Percentiles rank a stretch among this genome's conserved stretches.
Conservation (phyloP, 2,888 invertebrate genomes). For the Lepidochrysops patricia region DNA sequence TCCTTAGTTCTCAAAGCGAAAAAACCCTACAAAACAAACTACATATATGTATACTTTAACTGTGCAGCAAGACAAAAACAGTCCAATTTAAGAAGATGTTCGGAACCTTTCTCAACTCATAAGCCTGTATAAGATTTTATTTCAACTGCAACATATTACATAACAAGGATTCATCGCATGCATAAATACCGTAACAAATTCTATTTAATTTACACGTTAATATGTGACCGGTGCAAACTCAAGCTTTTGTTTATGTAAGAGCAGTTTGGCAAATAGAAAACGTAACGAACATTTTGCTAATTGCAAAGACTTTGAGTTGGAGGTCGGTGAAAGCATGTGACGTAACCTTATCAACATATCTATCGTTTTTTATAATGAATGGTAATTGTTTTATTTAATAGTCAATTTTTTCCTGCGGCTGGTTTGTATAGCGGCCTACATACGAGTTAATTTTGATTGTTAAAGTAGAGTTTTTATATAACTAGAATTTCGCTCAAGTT, state of each 20-base stretch:
- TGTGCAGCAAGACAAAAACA: too few species aligned
- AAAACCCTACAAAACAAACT: too few species aligned
- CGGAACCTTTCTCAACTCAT: not conserved
- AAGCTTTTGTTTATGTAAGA: slow-evolving; percentile 18
- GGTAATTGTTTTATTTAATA: not conserved
- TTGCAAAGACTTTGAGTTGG: slow-evolving; percentile 47
- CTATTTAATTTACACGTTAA: not conserved
- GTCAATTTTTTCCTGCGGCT: too few species aligned
- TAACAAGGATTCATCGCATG: not conserved
- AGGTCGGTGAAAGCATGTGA: slow-evolving; percentile 53
- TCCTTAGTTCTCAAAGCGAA: too few species aligned
- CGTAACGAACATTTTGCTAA: slow-evolving; percentile 48
- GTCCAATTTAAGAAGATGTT: not conserved
- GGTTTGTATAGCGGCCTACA: too few species aligned
- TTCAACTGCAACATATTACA: not conserved
- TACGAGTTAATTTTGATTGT: too few species aligned
- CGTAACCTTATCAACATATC: slow-evolving; percentile 30
- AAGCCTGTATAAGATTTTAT: not conserved
- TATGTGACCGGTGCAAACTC: not conserved
- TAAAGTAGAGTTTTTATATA: too few species aligned
- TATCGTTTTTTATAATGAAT: not conserved
- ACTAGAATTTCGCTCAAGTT: too few species aligned
- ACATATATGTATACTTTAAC: too few species aligned
- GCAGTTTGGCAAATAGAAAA: slow-evolving; percentile 32
- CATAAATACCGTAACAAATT: not conserved